Base-by-base conservation (phyloP, 1,140 invertebrate species). In the Parapsyche elsis region DNA sequence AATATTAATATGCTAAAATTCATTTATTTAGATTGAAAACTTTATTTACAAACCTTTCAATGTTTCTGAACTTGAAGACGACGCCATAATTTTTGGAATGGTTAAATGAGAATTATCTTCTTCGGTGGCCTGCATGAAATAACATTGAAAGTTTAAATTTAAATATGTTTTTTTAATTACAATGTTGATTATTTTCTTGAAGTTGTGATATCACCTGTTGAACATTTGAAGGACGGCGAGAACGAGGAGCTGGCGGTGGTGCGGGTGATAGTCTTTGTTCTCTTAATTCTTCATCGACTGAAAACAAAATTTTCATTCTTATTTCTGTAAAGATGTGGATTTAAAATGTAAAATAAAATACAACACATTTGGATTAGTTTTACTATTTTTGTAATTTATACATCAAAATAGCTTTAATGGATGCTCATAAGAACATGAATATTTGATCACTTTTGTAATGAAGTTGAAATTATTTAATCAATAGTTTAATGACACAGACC, bases 61-160 rank as follows among this genome's bases (percentile, higher is more conserved):
- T 38, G 93, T 95, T 84, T 94, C 93, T 67, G 92, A 92, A 85
- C 93, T 94, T 0, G 92, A 93, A 0, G 93, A 94, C 0, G 90
- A 91, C 0, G 92, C 90, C 83, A 94, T 92, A 57, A 91, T 90
- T 81, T 92, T 93, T 0, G 93, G 92, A 80, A 94, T 93, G 5
- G 91, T 90, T 53, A 93, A 86, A 86, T 92, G 90, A 79, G 89
- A 89, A 67, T 87, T 88, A 71, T 92, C 90, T 80, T 91, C 88
- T 71, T 91, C 90, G 24, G 81, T 85, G 87, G 85, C 12, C 79
- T 80, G 61, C 45, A 81, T 30, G 45, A 70, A 79, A 78, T 5
- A 12, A 76, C 9, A 76, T 61, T 64, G 12, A n/a, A 57, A 21
- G 1, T 1, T 53, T 21, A 5, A 49, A 9, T 53, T 14, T 53